A percentile compares a stretch with the other conserved stretches of the same genome.
Conservation (phyloP, 2,888 invertebrate genomes). For the Dione juno region DNA sequence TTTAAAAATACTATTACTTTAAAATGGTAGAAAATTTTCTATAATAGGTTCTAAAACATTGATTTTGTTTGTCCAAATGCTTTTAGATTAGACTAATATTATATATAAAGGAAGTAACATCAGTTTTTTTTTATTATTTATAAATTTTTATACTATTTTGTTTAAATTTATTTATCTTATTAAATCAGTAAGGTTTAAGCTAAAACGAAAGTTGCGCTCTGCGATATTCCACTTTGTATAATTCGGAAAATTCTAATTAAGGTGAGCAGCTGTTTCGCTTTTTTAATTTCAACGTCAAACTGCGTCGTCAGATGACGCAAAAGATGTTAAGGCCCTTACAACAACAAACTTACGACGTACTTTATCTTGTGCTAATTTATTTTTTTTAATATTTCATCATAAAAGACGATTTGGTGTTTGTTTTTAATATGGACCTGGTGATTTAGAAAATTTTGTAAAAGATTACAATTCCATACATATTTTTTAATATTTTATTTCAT, state of each 20-base stretch:
- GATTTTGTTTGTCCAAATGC: background rate
- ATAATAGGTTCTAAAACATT: background rate
- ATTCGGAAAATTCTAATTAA: slow-evolving; percentile 82
- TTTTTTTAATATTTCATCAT: slow-evolving; percentile 38
- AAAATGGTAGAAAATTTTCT: background rate
- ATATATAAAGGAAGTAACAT: background rate
- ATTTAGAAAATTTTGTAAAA: background rate
- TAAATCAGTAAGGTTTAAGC: slow-evolving; percentile 31
- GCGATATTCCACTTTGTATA: slow-evolving; percentile 59
- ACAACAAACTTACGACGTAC: slow-evolving; percentile 63
- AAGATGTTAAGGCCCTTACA: slow-evolving; percentile 64
- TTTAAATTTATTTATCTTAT: slow-evolving; percentile 26
- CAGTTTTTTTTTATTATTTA: background rate
- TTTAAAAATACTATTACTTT: background rate
- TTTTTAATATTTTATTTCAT: background rate
- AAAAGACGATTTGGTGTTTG: slow-evolving; percentile 1
- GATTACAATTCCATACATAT: background rate
- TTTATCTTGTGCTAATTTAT: slow-evolving; percentile 56
- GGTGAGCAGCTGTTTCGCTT: slow-evolving; percentile 73
- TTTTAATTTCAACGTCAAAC: slow-evolving; percentile 77
- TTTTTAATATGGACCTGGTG: background rate
- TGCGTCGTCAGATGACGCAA: slow-evolving; percentile 72
- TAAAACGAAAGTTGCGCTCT: slow-evolving; percentile 35
- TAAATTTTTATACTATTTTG: slow-evolving; percentile 3
- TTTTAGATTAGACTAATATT: background rate